phyloP scores from a whole-genome alignment of 1,140 invertebrate species.

The Drosophila lacertosa region DNA sequence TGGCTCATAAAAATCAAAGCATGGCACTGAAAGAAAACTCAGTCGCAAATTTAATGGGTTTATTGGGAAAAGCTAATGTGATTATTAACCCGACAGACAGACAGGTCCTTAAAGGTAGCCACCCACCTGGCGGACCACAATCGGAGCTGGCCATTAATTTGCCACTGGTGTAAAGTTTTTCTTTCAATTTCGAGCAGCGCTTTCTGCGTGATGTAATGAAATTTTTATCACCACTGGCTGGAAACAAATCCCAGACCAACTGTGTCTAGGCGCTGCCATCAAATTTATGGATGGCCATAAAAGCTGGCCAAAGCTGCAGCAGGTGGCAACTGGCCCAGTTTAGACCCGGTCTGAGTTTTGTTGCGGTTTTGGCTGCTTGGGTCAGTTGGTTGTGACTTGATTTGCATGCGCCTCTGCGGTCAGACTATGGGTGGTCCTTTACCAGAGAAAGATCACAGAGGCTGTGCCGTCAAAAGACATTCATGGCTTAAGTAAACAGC shows the following conservation, averaged over 20 bases:
- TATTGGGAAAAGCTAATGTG: constrained; percentile 77
- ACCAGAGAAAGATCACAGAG: background rate
- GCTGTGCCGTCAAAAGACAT: constrained; percentile 40
- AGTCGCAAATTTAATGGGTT: constrained; percentile 73
- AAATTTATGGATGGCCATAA: constrained; percentile 78
- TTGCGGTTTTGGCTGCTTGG: constrained; percentile 57
- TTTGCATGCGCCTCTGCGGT: constrained; percentile 53
- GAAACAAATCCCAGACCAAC: constrained; percentile 37
- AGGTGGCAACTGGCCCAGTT: constrained; percentile 56
- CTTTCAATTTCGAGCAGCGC: constrained; percentile 61
- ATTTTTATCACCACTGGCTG: constrained; percentile 73
- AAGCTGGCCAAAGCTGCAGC: constrained; percentile 41
- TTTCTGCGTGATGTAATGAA: constrained; percentile 78
- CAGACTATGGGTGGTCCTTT: constrained; percentile 3
- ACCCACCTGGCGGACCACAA: too few relatives aligned
- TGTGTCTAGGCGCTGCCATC: constrained; percentile 74
- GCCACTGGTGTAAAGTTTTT: constrained; percentile 53
- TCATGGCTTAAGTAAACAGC: constrained; percentile 71
- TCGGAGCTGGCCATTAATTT: constrained; percentile 55
- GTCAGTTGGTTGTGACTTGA: constrained; percentile 70
- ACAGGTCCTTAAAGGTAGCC: constrained; percentile 2
- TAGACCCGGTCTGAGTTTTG: too few relatives aligned
- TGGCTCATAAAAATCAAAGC: constrained; percentile 71
- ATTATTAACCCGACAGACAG: constrained; percentile 58
- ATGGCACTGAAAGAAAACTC: constrained; percentile 41